Evolutionary conservation across 2,797 vertebrate species (phyloP), one percentile per base, ranked within the genome.

Genomic region (Chaenodraco wilsoni): DNA sequence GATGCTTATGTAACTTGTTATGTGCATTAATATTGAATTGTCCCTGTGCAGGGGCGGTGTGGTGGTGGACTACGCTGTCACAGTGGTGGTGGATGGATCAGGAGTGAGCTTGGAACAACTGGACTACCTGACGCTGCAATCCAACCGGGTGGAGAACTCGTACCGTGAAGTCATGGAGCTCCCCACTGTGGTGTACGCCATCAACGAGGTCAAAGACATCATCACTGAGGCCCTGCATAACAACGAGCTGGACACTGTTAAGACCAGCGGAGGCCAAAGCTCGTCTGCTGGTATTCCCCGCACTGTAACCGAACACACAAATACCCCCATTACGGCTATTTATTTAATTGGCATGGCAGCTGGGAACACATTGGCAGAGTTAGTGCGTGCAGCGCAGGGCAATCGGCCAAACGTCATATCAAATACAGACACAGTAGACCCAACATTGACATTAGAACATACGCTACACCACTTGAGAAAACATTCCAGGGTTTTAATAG

Each of bases 121-220:
- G 92, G 95, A 97, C 88, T 93, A 97, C 79, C 95, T 98, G 77
- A 97, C 95, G 72, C 89, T 97, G 82, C 96, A 97, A 78, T 96
- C 95, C n/a, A 98, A 97, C 86, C 95, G 93, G 87, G 96, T 98
- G 87, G 97, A 98, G 83, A 96, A 93, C 82, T 95, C 93, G 0
- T 94, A 96, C 81, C 88, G 85, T 21, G 92, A 93, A 76, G 71
- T 95, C 69, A 91, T 95, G 65, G 94, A 95, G 81, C 94, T 87
- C 7, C 94, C 96, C 57, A 96, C 96, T 0, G 84, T 86, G 74
- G 92, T 94, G 74, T 95, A 96, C 88, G 93, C 94, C 71, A 83
- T 95, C 83, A 92, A 86, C 41, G 94, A 96, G 87, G 93, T 96
- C 85, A 93, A 88, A 78, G 91, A 92, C 71, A 89, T 95, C 44